A percentile compares a stretch with the other conserved stretches of the same genome.
Conservation (phyloP, 2,113 vertebrate species). For the Dromas ardeola region DNA sequence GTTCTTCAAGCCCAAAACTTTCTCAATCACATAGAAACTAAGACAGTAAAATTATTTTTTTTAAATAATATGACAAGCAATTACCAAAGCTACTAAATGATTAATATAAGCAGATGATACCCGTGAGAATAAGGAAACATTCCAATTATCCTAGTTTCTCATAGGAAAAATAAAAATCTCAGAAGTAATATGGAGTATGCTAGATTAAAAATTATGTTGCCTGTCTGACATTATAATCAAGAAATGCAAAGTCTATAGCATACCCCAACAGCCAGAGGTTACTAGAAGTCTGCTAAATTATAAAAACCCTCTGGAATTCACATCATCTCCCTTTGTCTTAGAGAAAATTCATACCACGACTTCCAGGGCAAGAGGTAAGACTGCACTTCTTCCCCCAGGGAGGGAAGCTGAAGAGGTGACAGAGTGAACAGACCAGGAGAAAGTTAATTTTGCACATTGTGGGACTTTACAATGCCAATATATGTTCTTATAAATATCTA, state of each 20-base stretch:
- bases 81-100: not conserved
- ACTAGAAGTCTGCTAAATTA: not conserved
- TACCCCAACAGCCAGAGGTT: not conserved
- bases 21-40: not conserved
- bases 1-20: not conserved
- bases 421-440: not conserved
- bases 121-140: not conserved
- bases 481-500: not conserved
- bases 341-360: accelerated
- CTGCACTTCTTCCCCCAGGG: not conserved
- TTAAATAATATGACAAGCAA: not conserved
- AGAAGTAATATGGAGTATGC: not conserved
- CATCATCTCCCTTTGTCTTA: not conserved
- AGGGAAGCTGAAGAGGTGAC: not conserved
- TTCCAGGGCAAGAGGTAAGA: not conserved
- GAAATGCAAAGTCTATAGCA: not conserved
- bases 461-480: not conserved
- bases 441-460: not conserved
- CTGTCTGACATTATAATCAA: not conserved
- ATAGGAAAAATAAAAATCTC: not conserved
- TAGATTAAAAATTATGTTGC: not conserved
- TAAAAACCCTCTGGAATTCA: not conserved
- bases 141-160: not conserved
- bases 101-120: not conserved
- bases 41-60: not conserved